Conservation (phyloP, 2,113 vertebrate species). For the Marmota monax region DNA sequence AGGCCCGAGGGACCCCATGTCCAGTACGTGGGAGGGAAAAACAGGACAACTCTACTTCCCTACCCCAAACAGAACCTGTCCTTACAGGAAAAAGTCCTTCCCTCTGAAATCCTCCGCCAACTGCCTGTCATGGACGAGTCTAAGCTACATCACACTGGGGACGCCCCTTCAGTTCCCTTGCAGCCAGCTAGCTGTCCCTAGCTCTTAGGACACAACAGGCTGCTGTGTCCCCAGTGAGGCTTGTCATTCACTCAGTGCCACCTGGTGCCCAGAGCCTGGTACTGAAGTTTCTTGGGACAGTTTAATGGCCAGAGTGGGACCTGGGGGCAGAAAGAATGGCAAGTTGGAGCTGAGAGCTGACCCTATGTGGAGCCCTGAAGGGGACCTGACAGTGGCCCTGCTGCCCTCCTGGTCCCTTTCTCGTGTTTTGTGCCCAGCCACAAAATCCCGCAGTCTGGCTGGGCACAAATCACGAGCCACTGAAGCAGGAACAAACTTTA, state of each 20-base stretch:
- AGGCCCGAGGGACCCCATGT: not conserved
- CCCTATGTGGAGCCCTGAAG: too few relatives aligned
- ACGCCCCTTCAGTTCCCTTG: not conserved
- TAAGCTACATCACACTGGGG: not conserved
- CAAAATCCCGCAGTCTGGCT: too few relatives aligned
- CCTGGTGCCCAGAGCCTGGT: not conserved
- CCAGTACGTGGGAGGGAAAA: not conserved
- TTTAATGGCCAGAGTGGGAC: not conserved
- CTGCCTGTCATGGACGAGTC: not conserved
- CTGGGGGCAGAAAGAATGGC: not conserved
- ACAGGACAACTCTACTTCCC: not conserved
- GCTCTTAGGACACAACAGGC: too few relatives aligned
- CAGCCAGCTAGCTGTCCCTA: not conserved
- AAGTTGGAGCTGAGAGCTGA: not conserved
- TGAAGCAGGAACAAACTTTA: too few relatives aligned
- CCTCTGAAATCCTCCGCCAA: not conserved
- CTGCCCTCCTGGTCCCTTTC: not conserved
- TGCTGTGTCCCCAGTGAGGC: not conserved
- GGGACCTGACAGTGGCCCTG: accelerated
- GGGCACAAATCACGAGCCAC: too few relatives aligned
- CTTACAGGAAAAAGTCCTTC: not conserved
- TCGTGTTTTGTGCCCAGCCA: too few relatives aligned
- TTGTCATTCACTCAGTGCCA: too few relatives aligned
- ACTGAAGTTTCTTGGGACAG: not conserved
- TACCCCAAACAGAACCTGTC: not conserved